phyloP scores from a whole-genome alignment of 2,113 vertebrate genomes.

The Anhinga anhinga region DNA sequence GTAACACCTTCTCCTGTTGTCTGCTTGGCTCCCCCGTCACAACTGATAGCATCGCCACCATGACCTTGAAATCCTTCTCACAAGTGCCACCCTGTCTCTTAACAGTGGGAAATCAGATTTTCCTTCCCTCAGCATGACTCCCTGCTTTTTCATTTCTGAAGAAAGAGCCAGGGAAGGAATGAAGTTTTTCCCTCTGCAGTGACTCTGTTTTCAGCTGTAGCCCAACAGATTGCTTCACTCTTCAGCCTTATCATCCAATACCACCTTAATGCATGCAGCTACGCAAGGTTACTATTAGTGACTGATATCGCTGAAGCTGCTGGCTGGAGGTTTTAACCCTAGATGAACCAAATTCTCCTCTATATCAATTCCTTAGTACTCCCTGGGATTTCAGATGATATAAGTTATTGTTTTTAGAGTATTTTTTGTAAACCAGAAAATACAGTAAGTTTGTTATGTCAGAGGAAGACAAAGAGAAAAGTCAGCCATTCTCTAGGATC shows the following conservation, averaged over 20 bases:
- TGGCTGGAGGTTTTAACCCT: conserved; percentile 4
- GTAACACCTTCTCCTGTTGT: conserved; percentile 51
- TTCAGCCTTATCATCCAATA: conserved; percentile 55
- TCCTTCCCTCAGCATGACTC: conserved; percentile 9
- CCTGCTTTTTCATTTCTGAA: conserved; percentile 51
- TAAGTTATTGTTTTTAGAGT: not conserved
- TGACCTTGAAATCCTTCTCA: conserved; percentile 71
- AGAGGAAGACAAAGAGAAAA: conserved; percentile 29
- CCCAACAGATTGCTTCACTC: conserved; percentile 35
- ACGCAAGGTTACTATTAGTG: conserved; percentile 53
- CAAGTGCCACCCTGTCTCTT: conserved; percentile 35
- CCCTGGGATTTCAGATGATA: not conserved
- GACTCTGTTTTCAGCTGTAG: conserved; percentile 33
- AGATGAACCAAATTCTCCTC: not conserved
- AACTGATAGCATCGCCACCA: conserved; percentile 33
- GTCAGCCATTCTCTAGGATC: not conserved
- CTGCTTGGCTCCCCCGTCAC: conserved; percentile 50
- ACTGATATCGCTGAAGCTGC: not conserved
- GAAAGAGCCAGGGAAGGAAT: conserved; percentile 40
- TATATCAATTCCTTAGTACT: not conserved
- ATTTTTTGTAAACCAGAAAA: not conserved
- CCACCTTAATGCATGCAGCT: conserved; percentile 56
- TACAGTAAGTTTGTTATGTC: not conserved
- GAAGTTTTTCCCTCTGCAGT: not conserved
- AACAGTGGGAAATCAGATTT: conserved; percentile 66